phyloP scores from a whole-genome alignment of 2,888 invertebrate genomes.

The Stenodera caucasica region DNA sequence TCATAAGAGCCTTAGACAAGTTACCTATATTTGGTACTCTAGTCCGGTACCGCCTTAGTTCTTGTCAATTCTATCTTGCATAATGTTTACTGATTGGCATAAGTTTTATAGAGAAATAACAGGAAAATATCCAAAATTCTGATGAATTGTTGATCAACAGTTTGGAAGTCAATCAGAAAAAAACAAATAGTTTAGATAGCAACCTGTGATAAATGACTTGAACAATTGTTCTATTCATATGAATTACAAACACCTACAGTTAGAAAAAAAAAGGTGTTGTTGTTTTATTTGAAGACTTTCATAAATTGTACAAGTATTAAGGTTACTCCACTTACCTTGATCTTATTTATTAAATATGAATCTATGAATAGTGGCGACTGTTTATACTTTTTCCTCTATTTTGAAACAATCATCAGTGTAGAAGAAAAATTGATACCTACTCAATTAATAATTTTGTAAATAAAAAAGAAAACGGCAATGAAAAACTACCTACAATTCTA shows the following conservation, averaged over 20 bases:
- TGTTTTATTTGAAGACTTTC: neutral
- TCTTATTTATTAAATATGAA: conserved; percentile 18
- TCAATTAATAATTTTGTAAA: neutral
- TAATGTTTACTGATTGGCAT: neutral
- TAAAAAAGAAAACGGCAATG: neutral
- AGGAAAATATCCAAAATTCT: too few relatives aligned
- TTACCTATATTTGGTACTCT: neutral
- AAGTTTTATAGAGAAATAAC: neutral
- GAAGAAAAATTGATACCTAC: neutral
- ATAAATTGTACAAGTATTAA: conserved; percentile 8
- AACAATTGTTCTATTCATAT: neutral
- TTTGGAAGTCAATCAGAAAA: too few relatives aligned
- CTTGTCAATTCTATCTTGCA: neutral
- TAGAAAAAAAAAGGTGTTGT: neutral
- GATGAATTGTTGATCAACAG: too few relatives aligned
- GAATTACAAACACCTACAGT: neutral
- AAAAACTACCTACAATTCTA: conserved; percentile 5
- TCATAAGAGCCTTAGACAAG: neutral
- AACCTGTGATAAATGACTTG: neutral
- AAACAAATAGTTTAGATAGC: too few relatives aligned
- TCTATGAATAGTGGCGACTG: neutral
- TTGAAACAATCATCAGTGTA: neutral
- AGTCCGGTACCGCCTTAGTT: too few relatives aligned
- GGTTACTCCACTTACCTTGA: conserved; percentile 21
- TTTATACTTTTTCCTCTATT: neutral